Base-by-base conservation (phyloP, 2,113 vertebrate species). In the Lontra canadensis region DNA sequence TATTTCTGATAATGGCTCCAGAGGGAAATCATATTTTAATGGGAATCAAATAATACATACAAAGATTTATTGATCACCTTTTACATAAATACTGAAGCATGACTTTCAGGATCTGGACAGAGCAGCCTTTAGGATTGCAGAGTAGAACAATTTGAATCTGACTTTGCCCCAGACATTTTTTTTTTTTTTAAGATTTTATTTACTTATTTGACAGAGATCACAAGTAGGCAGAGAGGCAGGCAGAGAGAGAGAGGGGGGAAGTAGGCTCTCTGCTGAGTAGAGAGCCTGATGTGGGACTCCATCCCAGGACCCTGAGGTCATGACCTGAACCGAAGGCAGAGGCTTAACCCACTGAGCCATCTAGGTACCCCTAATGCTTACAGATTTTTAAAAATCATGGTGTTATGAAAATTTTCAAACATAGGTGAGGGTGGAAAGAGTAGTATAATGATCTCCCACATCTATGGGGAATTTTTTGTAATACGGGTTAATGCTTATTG, bases 61-160 rank as follows among this genome's bases (percentile, higher is more conserved):
- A 92, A 85, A 59, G 34, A 94, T 88, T 97, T 93, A 88, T 78
- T 86, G 80, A 63, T 91, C 78, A 73, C 31, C 14, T 81, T 96
- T 95, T 65, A 55, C 1, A 4, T 42, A 61, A 92, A 44, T 87
- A 80, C 29, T 91, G 57, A 7, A 39, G 2, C 34, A 74, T 59
- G 36, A 76, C 31, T 11, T 92, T 92, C 7, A 92, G 25, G 95
- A 57, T 96, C 23, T 97, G 34, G 39, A 80, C 80, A 92, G 42
- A 78, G 29, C 14, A 95, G 20, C 26, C 29, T 47, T 74, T 79
- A 78, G 65, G 44, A 25, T 96, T 92, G 26, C 20, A 89, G 59
- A 95, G 25, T 87, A 92, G 71, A 85, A 81, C 17, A 83, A 1
- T 92, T 80, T 76, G 20, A 95, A 69, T 92, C 36, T 90, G 84